Evolutionary conservation across 2,113 vertebrate species (phyloP).

Genomic region (Cebus imitator): DNA sequence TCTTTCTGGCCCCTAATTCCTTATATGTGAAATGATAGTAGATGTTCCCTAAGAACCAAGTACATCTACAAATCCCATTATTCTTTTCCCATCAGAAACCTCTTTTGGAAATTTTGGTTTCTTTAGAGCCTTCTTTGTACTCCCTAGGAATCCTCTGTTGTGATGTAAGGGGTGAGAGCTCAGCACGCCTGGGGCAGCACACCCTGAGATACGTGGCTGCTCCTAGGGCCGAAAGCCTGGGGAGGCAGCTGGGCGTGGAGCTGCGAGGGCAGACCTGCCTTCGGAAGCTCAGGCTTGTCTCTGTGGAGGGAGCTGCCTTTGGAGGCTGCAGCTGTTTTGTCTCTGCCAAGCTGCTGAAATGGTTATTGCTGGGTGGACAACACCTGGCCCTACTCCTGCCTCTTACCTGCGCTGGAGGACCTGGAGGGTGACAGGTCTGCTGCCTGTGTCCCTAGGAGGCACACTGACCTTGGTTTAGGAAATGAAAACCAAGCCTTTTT

Average conservation of each 20-base stretch:
- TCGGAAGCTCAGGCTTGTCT: not conserved
- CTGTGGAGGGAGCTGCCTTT: not conserved
- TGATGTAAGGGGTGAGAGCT: not conserved
- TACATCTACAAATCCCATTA: not conserved
- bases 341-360: not conserved
- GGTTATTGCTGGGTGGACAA: not conserved
- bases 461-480: not conserved
- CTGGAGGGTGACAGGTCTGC: not conserved
- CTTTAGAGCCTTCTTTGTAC: not conserved
- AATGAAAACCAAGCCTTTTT: not conserved
- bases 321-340: not conserved
- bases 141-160: not conserved
- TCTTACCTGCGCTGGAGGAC: not conserved
- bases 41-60: not conserved
- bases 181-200: not conserved
- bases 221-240: not conserved
- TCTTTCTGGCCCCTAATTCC: not conserved
- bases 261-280: fast-evolving
- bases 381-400: not conserved
- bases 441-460: not conserved
- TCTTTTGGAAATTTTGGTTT: not conserved
- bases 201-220: not conserved
- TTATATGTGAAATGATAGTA: not conserved
- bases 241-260: not conserved
- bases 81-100: not conserved